Percentiles rank a stretch among this genome's conserved stretches.
These are phyloP conservation scores for Ctenopoma multispine DNA, from an alignment of 2,797 vertebrate species.

Conservation along the genomic window DNA sequence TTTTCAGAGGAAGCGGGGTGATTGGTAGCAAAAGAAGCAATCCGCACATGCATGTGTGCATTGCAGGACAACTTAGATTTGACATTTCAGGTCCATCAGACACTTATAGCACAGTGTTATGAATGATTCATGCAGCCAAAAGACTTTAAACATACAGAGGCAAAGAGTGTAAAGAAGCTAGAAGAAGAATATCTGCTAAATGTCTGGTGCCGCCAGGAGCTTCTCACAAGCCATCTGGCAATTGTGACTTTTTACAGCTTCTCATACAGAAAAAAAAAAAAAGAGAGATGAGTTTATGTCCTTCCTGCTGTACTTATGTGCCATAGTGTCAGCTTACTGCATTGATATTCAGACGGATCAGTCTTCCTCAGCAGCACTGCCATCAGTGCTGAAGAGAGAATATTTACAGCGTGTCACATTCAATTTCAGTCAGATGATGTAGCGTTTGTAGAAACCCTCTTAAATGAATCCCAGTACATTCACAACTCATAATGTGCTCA, in stretches of 20 bases:
- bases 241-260: constrained; percentile 48
- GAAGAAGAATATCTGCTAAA: constrained; percentile 34
- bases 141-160: constrained; percentile 16
- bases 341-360: background rate
- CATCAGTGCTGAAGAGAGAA: background rate
- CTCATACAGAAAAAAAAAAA: background rate
- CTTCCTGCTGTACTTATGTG: constrained; percentile 24
- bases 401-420: constrained; percentile 9
- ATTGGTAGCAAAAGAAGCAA: background rate
- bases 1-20: background rate
- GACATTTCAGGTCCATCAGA: background rate
- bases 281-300: constrained; percentile 10
- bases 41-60: background rate
- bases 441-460: no score
- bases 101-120: background rate
- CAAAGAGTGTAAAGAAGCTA: background rate
- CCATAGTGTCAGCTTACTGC: constrained; percentile 2
- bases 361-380: background rate
- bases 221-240: constrained; percentile 54
- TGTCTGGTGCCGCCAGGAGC: constrained; percentile 30
- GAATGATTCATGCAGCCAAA: constrained; percentile 38
- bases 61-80: background rate
- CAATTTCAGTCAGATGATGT: background rate
- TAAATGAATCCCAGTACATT: no score
- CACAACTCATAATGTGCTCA: no score